These are phyloP conservation scores for Myripristis murdjan DNA, from an alignment of 2,797 vertebrate species.

Conservation along the genomic window DNA sequence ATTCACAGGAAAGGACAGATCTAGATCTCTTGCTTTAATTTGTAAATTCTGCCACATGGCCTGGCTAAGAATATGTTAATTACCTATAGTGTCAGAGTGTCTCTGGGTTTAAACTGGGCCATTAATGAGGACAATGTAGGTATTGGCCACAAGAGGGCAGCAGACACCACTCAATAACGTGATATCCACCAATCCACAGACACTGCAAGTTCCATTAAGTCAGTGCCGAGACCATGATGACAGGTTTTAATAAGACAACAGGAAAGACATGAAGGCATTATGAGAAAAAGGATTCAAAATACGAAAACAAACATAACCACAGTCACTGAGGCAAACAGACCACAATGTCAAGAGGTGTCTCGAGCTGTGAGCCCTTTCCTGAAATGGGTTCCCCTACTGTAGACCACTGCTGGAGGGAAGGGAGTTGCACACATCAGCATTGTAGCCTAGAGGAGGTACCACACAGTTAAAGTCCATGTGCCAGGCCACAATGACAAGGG, in stretches of 20 bases:
- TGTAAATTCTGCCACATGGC: background rate
- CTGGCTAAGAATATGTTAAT: background rate
- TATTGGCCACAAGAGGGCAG: slow-evolving; percentile 76
- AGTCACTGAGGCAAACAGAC: slow-evolving; percentile 53
- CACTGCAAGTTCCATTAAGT: slow-evolving; percentile 45
- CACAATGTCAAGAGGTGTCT: slow-evolving; percentile 61
- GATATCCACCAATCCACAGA: background rate
- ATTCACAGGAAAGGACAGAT: background rate
- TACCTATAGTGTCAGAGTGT: no score
- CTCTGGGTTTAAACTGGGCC: background rate
- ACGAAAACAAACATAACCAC: slow-evolving; percentile 66
- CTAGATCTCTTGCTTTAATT: background rate
- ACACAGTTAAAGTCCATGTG: slow-evolving; percentile 82
- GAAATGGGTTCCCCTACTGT: slow-evolving; percentile 61
- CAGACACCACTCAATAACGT: slow-evolving; percentile 82
- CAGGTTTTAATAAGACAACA: slow-evolving; percentile 54
- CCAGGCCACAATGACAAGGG: slow-evolving; percentile 84
- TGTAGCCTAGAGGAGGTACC: slow-evolving; percentile 75
- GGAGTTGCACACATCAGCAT: slow-evolving; percentile 69
- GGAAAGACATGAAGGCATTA: slow-evolving; percentile 46
- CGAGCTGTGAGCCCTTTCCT: slow-evolving; percentile 41
- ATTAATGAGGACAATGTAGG: no score
- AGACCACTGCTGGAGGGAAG: slow-evolving; percentile 66
- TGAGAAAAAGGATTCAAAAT: slow-evolving; percentile 56
- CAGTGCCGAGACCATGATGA: slow-evolving; percentile 54